These are phyloP conservation scores for Nomada fucata DNA, from an alignment of 2,888 invertebrate species.

Conservation along the genomic window DNA sequence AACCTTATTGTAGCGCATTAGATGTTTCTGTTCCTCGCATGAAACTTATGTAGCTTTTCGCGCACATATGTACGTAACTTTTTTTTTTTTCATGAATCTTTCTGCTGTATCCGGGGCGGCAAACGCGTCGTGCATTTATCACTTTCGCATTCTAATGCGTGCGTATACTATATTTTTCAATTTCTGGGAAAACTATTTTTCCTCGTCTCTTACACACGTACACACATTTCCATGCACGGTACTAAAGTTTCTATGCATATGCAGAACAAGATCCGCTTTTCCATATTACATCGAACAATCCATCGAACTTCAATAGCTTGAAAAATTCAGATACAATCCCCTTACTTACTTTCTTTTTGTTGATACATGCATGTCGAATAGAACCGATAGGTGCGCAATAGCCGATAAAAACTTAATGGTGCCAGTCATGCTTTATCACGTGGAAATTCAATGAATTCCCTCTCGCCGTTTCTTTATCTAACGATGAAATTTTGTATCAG, in stretches of 20 bases:
- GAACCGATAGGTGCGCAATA: neutral
- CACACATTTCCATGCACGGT: neutral
- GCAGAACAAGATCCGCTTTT: neutral
- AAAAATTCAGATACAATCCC: too few relatives aligned
- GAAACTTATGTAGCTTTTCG: neutral
- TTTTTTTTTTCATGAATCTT: slow-evolving; percentile 11
- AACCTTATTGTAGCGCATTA: slow-evolving; percentile 6
- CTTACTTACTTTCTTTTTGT: neutral
- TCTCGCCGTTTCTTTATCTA: neutral
- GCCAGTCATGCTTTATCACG: neutral
- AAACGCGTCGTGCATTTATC: neutral
- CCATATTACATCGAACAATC: neutral
- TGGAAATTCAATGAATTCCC: slow-evolving; percentile 14
- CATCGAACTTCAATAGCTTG: neutral
- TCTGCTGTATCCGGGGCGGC: neutral
- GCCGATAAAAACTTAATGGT: neutral
- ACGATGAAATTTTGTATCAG: slow-evolving; percentile 1
- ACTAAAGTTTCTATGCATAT: neutral
- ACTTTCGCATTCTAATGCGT: neutral
- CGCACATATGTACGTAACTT: too few relatives aligned
- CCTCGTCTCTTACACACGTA: neutral
- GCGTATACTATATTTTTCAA: neutral
- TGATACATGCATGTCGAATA: neutral
- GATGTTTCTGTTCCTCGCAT: neutral
- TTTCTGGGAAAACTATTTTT: slow-evolving; percentile 9